Conservation (phyloP, 1,140 invertebrate genomes). For the Drosophila rhopaloa region DNA sequence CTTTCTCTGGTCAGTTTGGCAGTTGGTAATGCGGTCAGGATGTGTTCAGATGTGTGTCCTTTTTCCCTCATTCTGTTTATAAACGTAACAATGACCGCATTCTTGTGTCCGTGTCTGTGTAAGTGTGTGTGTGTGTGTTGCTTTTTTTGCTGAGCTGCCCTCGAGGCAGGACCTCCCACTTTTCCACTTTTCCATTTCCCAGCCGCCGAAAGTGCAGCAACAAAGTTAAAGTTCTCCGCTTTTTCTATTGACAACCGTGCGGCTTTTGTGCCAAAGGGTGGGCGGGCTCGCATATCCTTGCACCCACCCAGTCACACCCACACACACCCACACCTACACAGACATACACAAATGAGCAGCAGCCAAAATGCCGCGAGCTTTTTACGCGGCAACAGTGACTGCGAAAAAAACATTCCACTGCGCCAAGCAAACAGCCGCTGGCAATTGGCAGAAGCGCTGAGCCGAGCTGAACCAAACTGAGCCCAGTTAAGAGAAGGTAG, state of each 20-base stretch:
- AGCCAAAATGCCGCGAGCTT: constrained; percentile 43
- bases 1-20: constrained; percentile 40
- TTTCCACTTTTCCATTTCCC: constrained; percentile 17
- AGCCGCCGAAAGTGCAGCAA: constrained; percentile 22
- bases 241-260: constrained; percentile 46
- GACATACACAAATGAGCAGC: constrained; percentile 48
- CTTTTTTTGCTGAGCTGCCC: constrained; percentile 4
- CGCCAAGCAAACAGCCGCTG: constrained; percentile 53
- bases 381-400: constrained; percentile 43
- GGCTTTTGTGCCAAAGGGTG: constrained; percentile 34
- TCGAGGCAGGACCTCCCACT: neutral
- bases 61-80: constrained; percentile 23
- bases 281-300: neutral
- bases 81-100: constrained; percentile 50
- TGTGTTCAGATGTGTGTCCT: constrained; percentile 8
- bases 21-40: constrained; percentile 53
- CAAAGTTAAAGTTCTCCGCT: constrained; percentile 49
- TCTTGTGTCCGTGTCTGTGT: constrained; percentile 1
- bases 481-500: neutral
- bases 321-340: constrained; percentile 15
- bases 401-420: constrained; percentile 53
- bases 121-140: neutral
- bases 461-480: neutral
- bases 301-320: constrained; percentile 3
- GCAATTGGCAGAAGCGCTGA: constrained; percentile 29